Conservation (phyloP, 2,888 invertebrate genomes). For the Leptinotarsa juncta region DNA sequence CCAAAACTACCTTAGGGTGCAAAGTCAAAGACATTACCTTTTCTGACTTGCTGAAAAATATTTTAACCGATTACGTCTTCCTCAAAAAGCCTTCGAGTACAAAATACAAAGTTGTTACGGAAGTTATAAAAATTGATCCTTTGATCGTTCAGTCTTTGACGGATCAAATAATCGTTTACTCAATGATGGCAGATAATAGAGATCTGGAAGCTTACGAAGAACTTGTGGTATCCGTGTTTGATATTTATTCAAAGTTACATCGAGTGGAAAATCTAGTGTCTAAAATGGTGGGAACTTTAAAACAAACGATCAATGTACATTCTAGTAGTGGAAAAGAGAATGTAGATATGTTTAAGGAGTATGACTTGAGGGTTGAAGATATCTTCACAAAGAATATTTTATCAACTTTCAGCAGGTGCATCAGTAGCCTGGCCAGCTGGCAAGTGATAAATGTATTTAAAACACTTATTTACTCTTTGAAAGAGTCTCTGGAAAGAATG, state of each 20-base stretch:
- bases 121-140: slow-evolving; percentile 58
- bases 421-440: slow-evolving; percentile 57
- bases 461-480: slow-evolving; percentile 58
- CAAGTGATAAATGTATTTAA: slow-evolving; percentile 61
- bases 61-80: slow-evolving; percentile 53
- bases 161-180: slow-evolving; percentile 54
- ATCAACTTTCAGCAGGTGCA: slow-evolving; percentile 55
- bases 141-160: slow-evolving; percentile 56
- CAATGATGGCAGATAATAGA: slow-evolving; percentile 53
- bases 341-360: slow-evolving; percentile 26
- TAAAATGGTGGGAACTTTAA: slow-evolving; percentile 57
- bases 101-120: slow-evolving; percentile 55
- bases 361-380: slow-evolving; percentile 43
- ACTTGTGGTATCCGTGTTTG: slow-evolving; percentile 56
- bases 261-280: slow-evolving; percentile 60
- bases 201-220: slow-evolving; percentile 51
- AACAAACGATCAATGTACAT: slow-evolving; percentile 47
- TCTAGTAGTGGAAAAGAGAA: slow-evolving; percentile 34
- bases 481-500: slow-evolving; percentile 50
- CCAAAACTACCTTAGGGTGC: slow-evolving; percentile 46
- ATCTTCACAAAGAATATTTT: slow-evolving; percentile 58
- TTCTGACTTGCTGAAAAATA: slow-evolving; percentile 54
- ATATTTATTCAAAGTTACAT: slow-evolving; percentile 61
- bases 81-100: slow-evolving; percentile 49
- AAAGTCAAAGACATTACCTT: slow-evolving; percentile 53